Percentiles rank a stretch among this genome's conserved stretches.
Conservation (phyloP, 2,888 invertebrate genomes). For the Cyaniris semiargus region DNA sequence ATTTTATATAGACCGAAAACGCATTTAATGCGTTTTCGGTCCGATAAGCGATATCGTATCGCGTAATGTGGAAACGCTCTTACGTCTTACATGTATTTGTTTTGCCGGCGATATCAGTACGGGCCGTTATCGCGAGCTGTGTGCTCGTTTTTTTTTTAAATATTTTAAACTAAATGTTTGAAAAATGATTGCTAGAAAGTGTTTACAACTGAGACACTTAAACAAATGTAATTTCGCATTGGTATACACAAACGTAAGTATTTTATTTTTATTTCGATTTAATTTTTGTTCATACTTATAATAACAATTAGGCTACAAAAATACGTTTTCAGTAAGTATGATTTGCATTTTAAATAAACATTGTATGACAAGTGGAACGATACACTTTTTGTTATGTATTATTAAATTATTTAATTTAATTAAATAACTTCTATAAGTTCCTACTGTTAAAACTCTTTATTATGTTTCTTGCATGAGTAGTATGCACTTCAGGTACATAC, state of each 20-base stretch:
- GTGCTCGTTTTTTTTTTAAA: conserved; percentile 44
- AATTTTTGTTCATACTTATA: conserved; percentile 8
- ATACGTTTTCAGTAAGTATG: neutral
- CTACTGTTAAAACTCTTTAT: too few species aligned
- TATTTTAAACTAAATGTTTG: neutral
- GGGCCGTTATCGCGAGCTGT: neutral
- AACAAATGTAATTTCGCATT: conserved; percentile 55
- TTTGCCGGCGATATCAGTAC: conserved; percentile 7
- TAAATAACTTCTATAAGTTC: neutral
- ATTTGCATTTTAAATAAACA: conserved; percentile 15
- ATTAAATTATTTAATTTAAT: neutral
- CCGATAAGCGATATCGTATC: neutral
- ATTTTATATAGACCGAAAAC: too few species aligned
- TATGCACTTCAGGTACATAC: too few species aligned
- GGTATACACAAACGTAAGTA: conserved; percentile 60
- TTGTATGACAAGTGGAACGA: neutral
- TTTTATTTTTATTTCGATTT: conserved; percentile 14
- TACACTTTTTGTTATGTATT: neutral
- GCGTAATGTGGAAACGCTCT: neutral
- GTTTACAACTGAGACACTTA: conserved; percentile 56
- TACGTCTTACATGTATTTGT: conserved; percentile 11
- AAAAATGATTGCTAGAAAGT: conserved; percentile 64
- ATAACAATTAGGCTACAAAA: neutral
- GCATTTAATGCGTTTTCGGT: too few species aligned
- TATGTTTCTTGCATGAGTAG: too few species aligned